Evolutionary conservation across 2,113 vertebrate species (phyloP).

Genomic region (Muntiacus reevesi): DNA sequence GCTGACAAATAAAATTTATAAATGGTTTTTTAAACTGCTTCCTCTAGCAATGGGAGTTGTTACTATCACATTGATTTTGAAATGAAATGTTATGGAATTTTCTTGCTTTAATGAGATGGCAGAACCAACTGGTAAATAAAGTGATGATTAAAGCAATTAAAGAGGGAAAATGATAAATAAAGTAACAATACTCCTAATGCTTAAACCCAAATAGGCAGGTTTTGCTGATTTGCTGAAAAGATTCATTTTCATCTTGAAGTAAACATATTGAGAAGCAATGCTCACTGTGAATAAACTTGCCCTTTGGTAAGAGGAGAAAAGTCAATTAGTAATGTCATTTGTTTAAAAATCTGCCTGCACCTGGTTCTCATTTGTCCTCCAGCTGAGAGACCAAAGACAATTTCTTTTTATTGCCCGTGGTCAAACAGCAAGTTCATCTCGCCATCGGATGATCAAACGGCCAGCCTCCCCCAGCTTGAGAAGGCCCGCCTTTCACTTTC

Average conservation of each 20-base stretch:
- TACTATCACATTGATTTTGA: slow-evolving; percentile 65
- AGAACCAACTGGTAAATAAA: slow-evolving; percentile 36
- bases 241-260: neutral
- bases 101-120: slow-evolving; percentile 51
- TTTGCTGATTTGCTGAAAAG: neutral
- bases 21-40: slow-evolving; percentile 54
- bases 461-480: neutral
- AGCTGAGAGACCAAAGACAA: slow-evolving; percentile 64
- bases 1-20: slow-evolving; percentile 46
- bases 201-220: slow-evolving; percentile 17
- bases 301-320: slow-evolving; percentile 31
- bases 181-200: slow-evolving; percentile 4
- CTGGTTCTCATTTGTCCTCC: slow-evolving; percentile 55
- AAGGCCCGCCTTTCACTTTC: slow-evolving; percentile 66
- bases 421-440: slow-evolving; percentile 62
- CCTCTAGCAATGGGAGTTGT: slow-evolving; percentile 43
- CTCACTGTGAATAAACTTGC: neutral
- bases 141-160: slow-evolving; percentile 58
- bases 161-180: slow-evolving; percentile 33
- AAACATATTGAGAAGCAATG: neutral
- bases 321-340: slow-evolving; percentile 23
- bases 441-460: slow-evolving; percentile 48
- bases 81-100: slow-evolving; percentile 41
- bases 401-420: slow-evolving; percentile 59
- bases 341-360: slow-evolving; percentile 55